Base-by-base conservation (phyloP, 37 sponge, comb jelly and placozoan genomes). In the Ephydatia muelleri region DNA sequence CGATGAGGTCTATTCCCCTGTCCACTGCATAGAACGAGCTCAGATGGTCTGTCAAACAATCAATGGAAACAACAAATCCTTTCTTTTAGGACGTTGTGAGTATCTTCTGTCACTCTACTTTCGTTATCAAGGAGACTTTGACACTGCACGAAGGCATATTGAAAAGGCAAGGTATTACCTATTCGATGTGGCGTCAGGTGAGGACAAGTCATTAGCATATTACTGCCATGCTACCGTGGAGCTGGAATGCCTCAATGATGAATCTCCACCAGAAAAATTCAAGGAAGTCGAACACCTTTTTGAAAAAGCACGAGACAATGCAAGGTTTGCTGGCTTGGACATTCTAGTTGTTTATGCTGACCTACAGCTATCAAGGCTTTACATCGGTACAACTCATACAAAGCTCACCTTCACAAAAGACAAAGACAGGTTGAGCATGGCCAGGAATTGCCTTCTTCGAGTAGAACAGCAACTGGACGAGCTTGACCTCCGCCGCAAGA, bases 11-110 rank as follows among this genome's bases (percentile, higher is more conserved):
- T 33, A 79, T 22, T 14, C 57, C 1, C 32, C 31, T 6, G 13
- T 79, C 22, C 1, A 1, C 9, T 67, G 29, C 21, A 34, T 79
- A 19, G 29, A 22, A n/a, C 8, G 66, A 65, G 80, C 80, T 31
- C 33, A 65, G 33, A 6, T 35, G 27, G 29, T 79, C 23, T 79
- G 80, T 35, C 25, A 65, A 65, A 32, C 29, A 30, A 29, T 79
- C 31, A 22, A 16, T 19, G 65, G 65, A 3, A 47, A 39, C 47
- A 79, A 79, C 34, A 30, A 19, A 3, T 65, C 34, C 31, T 79
- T 79, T 47, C 68, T 79, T 31, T 30, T 33, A 25, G 80, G 80
- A 30, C 80, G 80, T 31, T 79, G 80, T 31, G 47, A 79, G 65
- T 79, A 79, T 64, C 33, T 79, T 22, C 47, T 79, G 0, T 29